Base-by-base conservation (phyloP, 2,888 invertebrate species). In the Cryptophagus acutangulus region DNA sequence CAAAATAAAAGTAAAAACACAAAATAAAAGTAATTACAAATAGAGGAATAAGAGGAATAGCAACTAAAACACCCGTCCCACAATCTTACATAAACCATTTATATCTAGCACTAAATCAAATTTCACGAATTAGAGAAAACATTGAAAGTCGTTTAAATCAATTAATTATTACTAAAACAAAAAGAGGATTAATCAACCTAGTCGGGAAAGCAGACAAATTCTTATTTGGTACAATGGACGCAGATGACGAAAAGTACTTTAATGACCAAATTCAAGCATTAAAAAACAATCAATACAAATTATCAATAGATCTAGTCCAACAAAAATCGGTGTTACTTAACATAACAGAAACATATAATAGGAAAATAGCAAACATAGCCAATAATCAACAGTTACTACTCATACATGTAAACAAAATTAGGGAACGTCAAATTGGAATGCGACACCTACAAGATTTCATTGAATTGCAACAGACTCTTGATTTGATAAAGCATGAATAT, bases 121-220 rank as follows among this genome's bases (percentile, higher is more conserved):
- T 26, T 26, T 6, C 26, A 8, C 26, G 26, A 8, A 8, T 26
- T 6, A 26, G n/a, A 4, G 4, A 4, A 4, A 3, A 26, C n/a
- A 8, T n/a, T 8, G 9, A 26, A 26, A 26, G 12, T 8, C 3
- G 26, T 3, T 13, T 26, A 3, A n/a, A 26, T 26, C 26, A 26
- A 26, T n/a, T 26, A 8, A 6, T 8, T 12, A 3, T 26, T 4
- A n/a, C n/a, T 4, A 26, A 8, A 26, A 4, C 4, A 3, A 26
- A 26, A 26, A 26, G 26, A n/a, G 26, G 26, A 6, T 26, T 26
- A 26, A n/a, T 26, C 3, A 26, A 26, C 9, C 12, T 26, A 26
- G 26, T 26, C 9, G 26, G 26, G 10, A 26, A 3, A 26, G 26
- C 26, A 3, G 12, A 26, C 12, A 26, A 26, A 26, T 8, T 26